Evolutionary conservation across 2,113 vertebrate genomes (phyloP), one percentile per base, ranked within the genome.

Genomic region (Callopanchax toddi): DNA sequence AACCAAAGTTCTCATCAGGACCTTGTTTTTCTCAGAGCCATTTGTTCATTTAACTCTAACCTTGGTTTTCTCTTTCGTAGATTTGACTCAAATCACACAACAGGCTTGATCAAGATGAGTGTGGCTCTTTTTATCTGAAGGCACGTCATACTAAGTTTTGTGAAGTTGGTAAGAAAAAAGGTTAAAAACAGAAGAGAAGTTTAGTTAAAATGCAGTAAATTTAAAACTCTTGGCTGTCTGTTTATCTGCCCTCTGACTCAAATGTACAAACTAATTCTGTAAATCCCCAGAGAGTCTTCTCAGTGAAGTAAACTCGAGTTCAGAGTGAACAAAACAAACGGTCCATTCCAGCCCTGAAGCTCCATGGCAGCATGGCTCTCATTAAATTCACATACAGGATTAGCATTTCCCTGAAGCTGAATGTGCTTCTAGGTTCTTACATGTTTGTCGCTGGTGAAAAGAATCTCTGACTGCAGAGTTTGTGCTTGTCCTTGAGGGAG

Each of bases 301-400:
- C 17, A 1, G 52, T 53, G 60, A 74, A 77, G 83, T 81, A 79
- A 84, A 84, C 77, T 65, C 79, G 52, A 88, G 84, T 88, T 84
- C 78, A 84, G 79, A 86, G 78, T 80, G 55, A 50, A 59, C 56
- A 76, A 76, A 65, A 56, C 50, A 50, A 65, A 43, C 21, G 21
- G 58, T 55, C 37, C 59, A 36, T 51, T 55, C 59, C 64, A 40
- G 21, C 70, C 81, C 73, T 50, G 49, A 64, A 82, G 79, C 67
- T 29, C 39, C 4, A 18, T 13, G 22, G 43, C 60, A 75, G 60
- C 17, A 62, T 76, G 78, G 74, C 74, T 80, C 71, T 72, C 72
- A 84, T 86, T 86, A 88, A 81, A 76, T 70, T 64, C 53, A 58
- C 49, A 22, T 60, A 42, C 60, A 72, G 7, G 43, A 80, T 85